Evolutionary conservation across 2,888 invertebrate species (phyloP).

Genomic region (Dryadula phaetusa): DNA sequence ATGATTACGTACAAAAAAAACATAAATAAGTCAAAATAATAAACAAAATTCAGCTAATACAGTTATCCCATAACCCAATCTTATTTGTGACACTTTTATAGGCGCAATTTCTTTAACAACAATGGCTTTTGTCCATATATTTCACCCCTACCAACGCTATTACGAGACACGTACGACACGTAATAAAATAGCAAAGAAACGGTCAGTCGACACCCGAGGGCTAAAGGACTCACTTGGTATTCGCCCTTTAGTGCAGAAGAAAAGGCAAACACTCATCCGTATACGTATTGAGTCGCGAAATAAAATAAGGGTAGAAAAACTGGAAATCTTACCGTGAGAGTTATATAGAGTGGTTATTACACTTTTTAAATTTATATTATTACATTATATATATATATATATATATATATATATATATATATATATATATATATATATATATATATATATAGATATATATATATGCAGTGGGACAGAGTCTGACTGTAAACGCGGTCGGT

Average conservation of each 20-base stretch:
- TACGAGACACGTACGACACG: slow-evolving; percentile 73
- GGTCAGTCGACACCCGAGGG: slow-evolving; percentile 72
- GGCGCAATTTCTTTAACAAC: slow-evolving; percentile 9
- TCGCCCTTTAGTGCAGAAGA: slow-evolving; percentile 74
- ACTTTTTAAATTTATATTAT: background rate
- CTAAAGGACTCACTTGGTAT: slow-evolving; percentile 75
- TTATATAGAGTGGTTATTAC: slow-evolving; percentile 57
- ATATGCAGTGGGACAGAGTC: no score
- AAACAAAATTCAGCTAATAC: slow-evolving; percentile 2
- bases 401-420: no score
- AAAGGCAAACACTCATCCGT: slow-evolving; percentile 79
- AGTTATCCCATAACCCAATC: slow-evolving; percentile 18
- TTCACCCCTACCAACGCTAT: slow-evolving; percentile 54
- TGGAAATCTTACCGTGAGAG: slow-evolving; percentile 57
- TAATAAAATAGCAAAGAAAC: slow-evolving; percentile 80
- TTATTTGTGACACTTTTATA: slow-evolving; percentile 22
- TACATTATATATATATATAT: no score
- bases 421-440: no score
- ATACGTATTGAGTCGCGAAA: slow-evolving; percentile 82
- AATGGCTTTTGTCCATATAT: slow-evolving; percentile 32
- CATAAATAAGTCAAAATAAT: background rate
- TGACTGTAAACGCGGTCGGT: no score
- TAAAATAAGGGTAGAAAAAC: slow-evolving; percentile 75
- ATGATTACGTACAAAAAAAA: no score
- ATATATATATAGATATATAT: no score